Evolutionary conservation across 1,140 invertebrate species (phyloP).

Genomic region (Nephila pilipes): DNA sequence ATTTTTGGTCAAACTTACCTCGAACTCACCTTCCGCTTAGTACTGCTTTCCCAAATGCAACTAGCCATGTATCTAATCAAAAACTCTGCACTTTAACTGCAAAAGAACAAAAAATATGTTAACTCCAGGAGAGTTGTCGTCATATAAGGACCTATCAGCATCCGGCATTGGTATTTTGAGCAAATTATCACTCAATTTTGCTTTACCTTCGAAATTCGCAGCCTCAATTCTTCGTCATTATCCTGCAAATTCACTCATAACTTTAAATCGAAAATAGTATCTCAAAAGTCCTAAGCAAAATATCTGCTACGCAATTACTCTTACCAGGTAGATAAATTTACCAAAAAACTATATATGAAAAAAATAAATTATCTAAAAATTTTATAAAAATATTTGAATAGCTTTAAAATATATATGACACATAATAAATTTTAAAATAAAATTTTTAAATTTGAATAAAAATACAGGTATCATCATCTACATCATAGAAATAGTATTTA

Average conservation of each 20-base stretch:
- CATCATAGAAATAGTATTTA: too few species aligned
- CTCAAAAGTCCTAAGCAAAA: constrained; percentile 24
- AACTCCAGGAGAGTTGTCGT: neutral
- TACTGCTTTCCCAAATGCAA: neutral
- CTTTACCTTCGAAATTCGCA: neutral
- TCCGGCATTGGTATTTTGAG: neutral
- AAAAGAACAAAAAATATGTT: neutral
- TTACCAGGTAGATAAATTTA: constrained; percentile 80
- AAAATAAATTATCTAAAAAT: too few species aligned
- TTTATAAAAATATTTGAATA: too few species aligned
- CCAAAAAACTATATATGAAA: too few species aligned
- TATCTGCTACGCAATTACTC: constrained; percentile 78
- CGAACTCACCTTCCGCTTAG: neutral
- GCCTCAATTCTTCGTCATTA: neutral
- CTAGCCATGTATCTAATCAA: neutral
- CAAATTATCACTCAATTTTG: neutral
- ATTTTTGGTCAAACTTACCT: neutral
- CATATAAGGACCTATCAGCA: neutral
- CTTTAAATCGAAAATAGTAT: neutral
- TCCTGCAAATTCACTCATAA: neutral
- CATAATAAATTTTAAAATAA: too few species aligned
- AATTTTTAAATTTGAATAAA: too few species aligned
- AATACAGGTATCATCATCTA: too few species aligned
- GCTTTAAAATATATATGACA: too few species aligned
- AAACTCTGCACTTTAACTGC: neutral